A percentile compares a stretch with the other conserved stretches of the same genome.
Evolutionary conservation across 2,113 vertebrate species (phyloP).

Genomic region (Urocitellus parryii): DNA sequence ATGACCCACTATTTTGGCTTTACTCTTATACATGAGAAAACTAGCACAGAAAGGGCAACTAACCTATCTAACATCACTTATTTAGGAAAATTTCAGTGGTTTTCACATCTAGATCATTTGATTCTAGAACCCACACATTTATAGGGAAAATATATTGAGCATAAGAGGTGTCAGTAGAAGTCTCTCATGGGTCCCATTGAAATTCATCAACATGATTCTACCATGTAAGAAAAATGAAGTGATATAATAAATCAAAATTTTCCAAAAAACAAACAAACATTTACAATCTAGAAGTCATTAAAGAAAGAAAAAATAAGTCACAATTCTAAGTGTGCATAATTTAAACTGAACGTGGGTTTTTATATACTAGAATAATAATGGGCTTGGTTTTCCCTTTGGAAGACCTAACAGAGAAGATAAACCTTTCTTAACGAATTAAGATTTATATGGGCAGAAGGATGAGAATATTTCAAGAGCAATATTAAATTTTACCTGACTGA

Average conservation of each 20-base stretch:
- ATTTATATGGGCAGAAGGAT: not conserved
- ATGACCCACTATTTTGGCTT: not conserved
- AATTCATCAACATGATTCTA: not conserved
- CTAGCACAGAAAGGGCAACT: not conserved
- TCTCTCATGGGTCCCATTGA: not conserved
- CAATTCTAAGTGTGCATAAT: not conserved
- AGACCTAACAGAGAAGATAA: not conserved
- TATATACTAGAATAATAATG: not conserved
- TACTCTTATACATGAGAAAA: not conserved
- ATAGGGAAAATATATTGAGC: not conserved
- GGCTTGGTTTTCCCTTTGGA: not conserved
- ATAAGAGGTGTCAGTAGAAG: too few relatives aligned
- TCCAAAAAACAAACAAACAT: not conserved
- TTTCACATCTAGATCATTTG: not conserved
- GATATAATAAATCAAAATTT: not conserved
- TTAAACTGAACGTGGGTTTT: not conserved
- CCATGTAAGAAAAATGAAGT: not conserved
- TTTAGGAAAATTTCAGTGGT: not conserved
- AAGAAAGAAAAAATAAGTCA: not conserved
- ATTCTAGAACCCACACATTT: not conserved
- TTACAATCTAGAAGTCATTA: not conserved
- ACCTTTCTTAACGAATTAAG: not conserved
- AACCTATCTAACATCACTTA: not conserved
- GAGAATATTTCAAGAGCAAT: not conserved
- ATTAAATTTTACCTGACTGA: not conserved